Evolutionary conservation across 1,140 invertebrate species (phyloP), one percentile per base, ranked within the genome.

Genomic region (Portunus trituberculatus): DNA sequence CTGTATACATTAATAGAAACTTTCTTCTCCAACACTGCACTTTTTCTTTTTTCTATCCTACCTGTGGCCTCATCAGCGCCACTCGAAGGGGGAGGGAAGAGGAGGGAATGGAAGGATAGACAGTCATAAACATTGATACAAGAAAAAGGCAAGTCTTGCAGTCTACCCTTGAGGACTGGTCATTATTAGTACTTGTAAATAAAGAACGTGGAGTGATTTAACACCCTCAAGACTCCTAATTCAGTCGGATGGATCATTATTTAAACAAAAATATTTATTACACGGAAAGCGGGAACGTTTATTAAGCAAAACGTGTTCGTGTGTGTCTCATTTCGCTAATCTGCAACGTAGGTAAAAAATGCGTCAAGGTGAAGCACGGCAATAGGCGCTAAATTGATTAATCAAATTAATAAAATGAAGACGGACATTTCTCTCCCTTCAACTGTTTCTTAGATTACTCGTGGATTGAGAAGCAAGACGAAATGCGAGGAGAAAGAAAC

Each of bases 171-270:
- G 4, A 7, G 67, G 67, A 76, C 67, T 1, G 25, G 67, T 8
- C 25, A 76, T 76, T 76, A 76, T 76, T 76, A 76, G 67, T 76
- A 76, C 67, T 76, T 76, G 67, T 76, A 76, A 76, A 76, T 76
- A 76, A 76, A n/a, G 67, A 76, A 76, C 67, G 25, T 76, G 67
- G 67, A 76, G 67, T n/a, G 25, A n/a, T 76, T 76, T 76, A 76
- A 76, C 67, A 76, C 6, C 67, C 20, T 7, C 4, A 76, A 76
- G 67, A 76, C 67, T 76, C 67, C 25, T 59, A 59, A 59, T n/a
- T 76, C 67, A 76, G 20, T n/a, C 67, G 67, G 67, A 76, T n/a
- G 20, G 67, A 25, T n/a, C 25, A 76, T 76, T n/a, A n/a, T 76
- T 76, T 76, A 76, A 2, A 76, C 16, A 76, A 76, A 76, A 76